A percentile compares a stretch with the other conserved stretches of the same genome.
These are phyloP conservation scores for Sphaerodactylus townsendi DNA, from an alignment of 2,113 vertebrate species.

Conservation along the genomic window DNA sequence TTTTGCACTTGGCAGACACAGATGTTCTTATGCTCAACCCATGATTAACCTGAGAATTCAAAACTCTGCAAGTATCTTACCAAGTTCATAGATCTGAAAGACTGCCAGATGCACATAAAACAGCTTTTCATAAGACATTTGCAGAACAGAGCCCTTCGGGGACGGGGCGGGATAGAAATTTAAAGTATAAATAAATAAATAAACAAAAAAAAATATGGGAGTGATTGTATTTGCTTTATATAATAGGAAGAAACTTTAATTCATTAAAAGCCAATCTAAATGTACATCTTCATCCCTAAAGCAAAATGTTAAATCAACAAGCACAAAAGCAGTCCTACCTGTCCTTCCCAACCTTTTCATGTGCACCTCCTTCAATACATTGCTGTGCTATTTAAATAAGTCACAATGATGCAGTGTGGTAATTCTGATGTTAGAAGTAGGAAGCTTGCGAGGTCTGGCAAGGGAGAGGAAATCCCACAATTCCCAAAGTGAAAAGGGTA, in stretches of 20 bases:
- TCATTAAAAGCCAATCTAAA: background rate
- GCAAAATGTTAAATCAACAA: too few species aligned
- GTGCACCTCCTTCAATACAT: background rate
- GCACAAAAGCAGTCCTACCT: background rate
- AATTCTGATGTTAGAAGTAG: background rate
- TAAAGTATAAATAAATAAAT: too few species aligned
- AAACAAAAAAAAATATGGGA: too few species aligned
- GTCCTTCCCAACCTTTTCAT: background rate
- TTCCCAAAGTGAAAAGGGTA: background rate
- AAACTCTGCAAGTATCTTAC: background rate
- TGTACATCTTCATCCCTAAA: too few species aligned
- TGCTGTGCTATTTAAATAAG: background rate
- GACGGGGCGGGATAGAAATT: too few species aligned
- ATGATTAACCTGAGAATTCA: background rate
- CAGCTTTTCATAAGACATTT: background rate
- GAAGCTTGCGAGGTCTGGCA: too few species aligned
- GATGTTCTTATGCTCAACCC: background rate
- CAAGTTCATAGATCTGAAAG: background rate
- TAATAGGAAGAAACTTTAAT: background rate
- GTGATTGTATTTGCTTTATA: background rate
- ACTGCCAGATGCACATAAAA: background rate
- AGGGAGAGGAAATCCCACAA: background rate
- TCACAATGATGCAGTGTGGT: background rate
- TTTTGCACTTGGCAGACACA: background rate
- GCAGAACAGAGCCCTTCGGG: too few species aligned